phyloP scores from a whole-genome alignment of 2,113 vertebrate species.

The Chlamydotis undulata region DNA sequence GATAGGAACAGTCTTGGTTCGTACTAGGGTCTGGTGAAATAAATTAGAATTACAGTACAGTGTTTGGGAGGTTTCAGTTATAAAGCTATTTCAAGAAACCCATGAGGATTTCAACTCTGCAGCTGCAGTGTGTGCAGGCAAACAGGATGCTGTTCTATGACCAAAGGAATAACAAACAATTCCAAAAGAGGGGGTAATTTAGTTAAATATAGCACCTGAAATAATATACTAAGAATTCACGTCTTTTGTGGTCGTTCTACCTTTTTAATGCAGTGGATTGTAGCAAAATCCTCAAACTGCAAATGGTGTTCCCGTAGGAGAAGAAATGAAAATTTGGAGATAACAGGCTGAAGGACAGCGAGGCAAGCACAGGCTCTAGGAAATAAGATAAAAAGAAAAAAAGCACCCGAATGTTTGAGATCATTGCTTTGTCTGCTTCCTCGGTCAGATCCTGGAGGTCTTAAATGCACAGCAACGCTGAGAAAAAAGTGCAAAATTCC shows the following conservation, averaged over 20 bases:
- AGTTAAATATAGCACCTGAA: slow-evolving; percentile 64
- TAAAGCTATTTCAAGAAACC: slow-evolving; percentile 55
- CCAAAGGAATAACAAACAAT: slow-evolving; percentile 70
- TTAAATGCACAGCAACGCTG: not conserved
- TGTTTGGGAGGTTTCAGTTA: slow-evolving; percentile 1
- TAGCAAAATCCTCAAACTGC: not conserved
- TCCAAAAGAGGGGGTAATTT: slow-evolving; percentile 56
- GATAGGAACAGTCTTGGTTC: not conserved
- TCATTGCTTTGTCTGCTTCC: not conserved
- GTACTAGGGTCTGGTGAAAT: not conserved
- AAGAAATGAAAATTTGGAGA: not conserved
- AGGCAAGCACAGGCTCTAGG: not conserved
- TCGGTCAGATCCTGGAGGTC: not conserved
- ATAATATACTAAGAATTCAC: slow-evolving; percentile 17
- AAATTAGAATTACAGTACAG: not conserved
- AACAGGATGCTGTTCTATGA: slow-evolving; percentile 68
- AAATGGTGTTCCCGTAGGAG: not conserved
- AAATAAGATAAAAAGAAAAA: not conserved
- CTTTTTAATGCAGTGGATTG: not conserved
- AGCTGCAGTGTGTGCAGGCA: slow-evolving; percentile 59
- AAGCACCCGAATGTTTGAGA: not conserved
- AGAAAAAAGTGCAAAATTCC: not conserved
- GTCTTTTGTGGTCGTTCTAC: not conserved
- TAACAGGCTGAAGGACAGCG: not conserved
- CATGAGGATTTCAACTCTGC: slow-evolving; percentile 60